A percentile compares a stretch with the other conserved stretches of the same genome.
Evolutionary conservation across 92 coral and sea anemone genomes (phyloP).

Genomic region (Phenganax marumi): DNA sequence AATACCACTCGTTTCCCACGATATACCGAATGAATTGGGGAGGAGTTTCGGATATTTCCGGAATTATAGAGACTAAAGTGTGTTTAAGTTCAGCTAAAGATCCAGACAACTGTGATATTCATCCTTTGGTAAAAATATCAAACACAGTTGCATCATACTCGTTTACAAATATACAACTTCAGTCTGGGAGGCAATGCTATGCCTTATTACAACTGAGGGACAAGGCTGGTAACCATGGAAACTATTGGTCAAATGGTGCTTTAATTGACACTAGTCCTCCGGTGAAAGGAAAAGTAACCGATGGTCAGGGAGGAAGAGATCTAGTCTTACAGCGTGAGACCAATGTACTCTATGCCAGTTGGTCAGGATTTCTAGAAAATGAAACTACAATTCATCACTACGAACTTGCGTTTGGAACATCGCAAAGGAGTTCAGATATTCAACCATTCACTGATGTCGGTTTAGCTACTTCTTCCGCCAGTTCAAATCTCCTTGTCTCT

Average conservation of each 20-base stretch:
- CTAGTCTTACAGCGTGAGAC: conserved; percentile 69
- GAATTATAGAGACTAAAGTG: conserved; percentile 62
- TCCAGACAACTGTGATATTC: conserved; percentile 62
- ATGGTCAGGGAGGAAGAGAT: conserved; percentile 64
- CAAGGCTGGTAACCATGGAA: conserved; percentile 74
- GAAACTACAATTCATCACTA: conserved; percentile 74
- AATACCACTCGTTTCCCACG: conserved; percentile 67
- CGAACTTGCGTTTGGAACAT: conserved; percentile 80
- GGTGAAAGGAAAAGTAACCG: conserved; percentile 63
- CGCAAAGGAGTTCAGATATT: conserved; percentile 62
- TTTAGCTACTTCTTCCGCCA: conserved; percentile 64
- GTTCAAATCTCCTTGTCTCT: conserved; percentile 68
- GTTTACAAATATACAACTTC: conserved; percentile 64
- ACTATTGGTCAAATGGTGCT: conserved; percentile 72
- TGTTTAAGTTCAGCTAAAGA: conserved; percentile 66
- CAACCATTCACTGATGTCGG: conserved; percentile 86
- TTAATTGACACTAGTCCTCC: conserved; percentile 81
- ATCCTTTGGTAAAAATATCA: conserved; percentile 57
- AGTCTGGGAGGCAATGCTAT: conserved; percentile 68
- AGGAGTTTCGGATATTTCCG: conserved; percentile 73
- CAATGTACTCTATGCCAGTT: conserved; percentile 72
- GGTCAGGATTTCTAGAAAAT: conserved; percentile 77
- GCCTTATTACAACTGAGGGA: conserved; percentile 75
- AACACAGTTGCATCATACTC: conserved; percentile 57
- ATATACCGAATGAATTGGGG: conserved; percentile 92